These are phyloP conservation scores for Oikopleura vanhoeffeni DNA, from an alignment of 23 tunicate genomes.

Conservation along the genomic window DNA sequence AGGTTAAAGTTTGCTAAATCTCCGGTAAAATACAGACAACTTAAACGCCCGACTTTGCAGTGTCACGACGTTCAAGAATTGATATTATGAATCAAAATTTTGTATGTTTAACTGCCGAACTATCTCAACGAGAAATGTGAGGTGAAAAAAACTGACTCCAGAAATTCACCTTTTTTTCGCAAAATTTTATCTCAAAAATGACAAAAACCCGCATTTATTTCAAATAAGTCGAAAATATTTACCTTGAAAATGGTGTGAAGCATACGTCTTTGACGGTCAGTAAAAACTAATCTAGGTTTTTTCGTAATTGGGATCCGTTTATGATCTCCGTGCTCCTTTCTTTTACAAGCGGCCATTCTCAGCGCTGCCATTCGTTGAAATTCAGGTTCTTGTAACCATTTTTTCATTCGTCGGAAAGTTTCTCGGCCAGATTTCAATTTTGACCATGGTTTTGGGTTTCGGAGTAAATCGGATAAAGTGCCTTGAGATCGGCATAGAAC, in stretches of 20 bases:
- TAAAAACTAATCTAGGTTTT: slow-evolving; percentile 78
- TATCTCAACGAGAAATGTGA: too few relatives aligned
- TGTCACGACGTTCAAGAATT: too few relatives aligned
- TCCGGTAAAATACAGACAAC: too few relatives aligned
- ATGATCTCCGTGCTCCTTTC: slow-evolving; percentile 37
- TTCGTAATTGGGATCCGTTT: slow-evolving; percentile 20
- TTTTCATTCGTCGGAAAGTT: slow-evolving; percentile 81
- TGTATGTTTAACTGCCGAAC: too few relatives aligned
- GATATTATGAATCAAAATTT: too few relatives aligned
- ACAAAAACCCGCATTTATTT: too few relatives aligned
- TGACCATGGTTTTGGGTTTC: slow-evolving; percentile 99
- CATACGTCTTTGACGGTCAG: slow-evolving; percentile 58
- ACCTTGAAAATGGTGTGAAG: slow-evolving; percentile 48
- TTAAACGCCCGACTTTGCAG: too few relatives aligned
- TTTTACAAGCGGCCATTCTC: slow-evolving; percentile 53
- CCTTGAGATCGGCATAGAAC: slow-evolving; percentile 80
- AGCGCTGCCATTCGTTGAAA: slow-evolving; percentile 37
- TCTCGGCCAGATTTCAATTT: slow-evolving; percentile 93
- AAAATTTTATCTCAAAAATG: too few relatives aligned
- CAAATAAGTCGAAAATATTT: too few relatives aligned
- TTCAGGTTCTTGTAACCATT: slow-evolving; percentile 90
- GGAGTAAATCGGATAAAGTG: slow-evolving; percentile 84
- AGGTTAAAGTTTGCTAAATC: too few relatives aligned
- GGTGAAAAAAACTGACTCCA: too few relatives aligned
- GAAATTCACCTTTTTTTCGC: too few relatives aligned